Percentiles rank a stretch among this genome's conserved stretches.
These are phyloP conservation scores for Sinosuthora webbiana DNA, from an alignment of 2,113 vertebrate species.

Conservation along the genomic window DNA sequence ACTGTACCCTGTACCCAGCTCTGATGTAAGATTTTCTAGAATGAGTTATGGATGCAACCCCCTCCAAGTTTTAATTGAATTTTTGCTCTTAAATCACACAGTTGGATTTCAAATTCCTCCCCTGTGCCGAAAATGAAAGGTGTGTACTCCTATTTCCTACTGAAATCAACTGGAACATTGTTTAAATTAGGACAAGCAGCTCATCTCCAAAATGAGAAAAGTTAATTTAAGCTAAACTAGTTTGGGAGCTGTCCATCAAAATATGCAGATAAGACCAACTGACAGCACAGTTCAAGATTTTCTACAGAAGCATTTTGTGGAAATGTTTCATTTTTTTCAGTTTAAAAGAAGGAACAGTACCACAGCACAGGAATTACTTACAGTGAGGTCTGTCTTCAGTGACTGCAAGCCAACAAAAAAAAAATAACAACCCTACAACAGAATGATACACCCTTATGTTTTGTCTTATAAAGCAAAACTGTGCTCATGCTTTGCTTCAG, in stretches of 20 bases:
- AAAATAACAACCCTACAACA: neutral
- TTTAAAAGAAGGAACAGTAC: neutral
- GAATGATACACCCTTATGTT: neutral
- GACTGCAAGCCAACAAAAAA: neutral
- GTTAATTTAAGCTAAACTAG: conserved; percentile 27
- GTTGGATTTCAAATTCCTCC: neutral
- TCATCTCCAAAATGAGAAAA: conserved; percentile 23
- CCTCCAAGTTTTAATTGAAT: neutral
- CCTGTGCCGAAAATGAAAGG: neutral
- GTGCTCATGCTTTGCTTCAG: neutral
- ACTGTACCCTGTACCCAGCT: neutral
- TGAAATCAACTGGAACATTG: neutral
- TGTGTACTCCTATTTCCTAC: neutral
- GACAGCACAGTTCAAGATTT: neutral
- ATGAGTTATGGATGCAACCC: neutral
- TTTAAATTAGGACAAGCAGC: conserved; percentile 9
- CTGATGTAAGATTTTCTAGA: neutral
- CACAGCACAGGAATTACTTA: neutral
- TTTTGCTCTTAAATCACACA: neutral
- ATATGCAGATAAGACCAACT: neutral
- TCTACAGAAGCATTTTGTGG: neutral
- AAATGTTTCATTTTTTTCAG: neutral
- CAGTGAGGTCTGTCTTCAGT: neutral
- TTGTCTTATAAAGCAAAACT: neutral
- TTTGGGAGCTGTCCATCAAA: conserved; percentile 29